Evolutionary conservation across 1,140 invertebrate genomes (phyloP), one percentile per base, ranked within the genome.

Genomic region (Drosophila parvula): DNA sequence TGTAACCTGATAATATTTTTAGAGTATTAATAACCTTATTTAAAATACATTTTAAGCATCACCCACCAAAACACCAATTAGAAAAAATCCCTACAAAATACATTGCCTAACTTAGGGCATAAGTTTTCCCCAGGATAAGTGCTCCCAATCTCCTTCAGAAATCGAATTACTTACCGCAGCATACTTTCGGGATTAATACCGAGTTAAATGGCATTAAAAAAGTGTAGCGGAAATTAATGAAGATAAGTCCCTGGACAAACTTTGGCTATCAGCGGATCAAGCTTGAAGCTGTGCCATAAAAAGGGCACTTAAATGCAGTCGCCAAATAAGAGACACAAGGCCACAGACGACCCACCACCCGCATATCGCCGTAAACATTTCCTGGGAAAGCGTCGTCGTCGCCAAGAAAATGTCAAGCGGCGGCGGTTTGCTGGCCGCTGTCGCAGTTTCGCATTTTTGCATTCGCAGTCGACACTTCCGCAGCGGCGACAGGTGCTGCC

Each of bases 401-500:
- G 74, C 63, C 59, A 76, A 76, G 74, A 60, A 77, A 77, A 78
- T 78, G 74, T 69, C 74, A 78, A 51, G 45, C 74, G 57, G 65
- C 48, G 62, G 63, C 59, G 48, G 48, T 59, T 71, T 50, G 68
- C 53, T 55, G 68, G 65, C 43, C 50, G 40, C 67, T 51, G 45
- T 69, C 48, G 68, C 50, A 59, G 18, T 53, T 36, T 47, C 50
- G 34, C 41, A 69, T 45, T 67, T 44, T 41, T 36, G 34, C 44
- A 45, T 59, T 56, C 53, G 36, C 44, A 64, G 34, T 62, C 58
- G 60, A 55, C 58, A 61, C 44, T 60, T 74, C 64, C 70, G 61
- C 68, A 61, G 53, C 63, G 67, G 61, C 68, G 83, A 77, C 83
- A 86, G 83, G 83, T 86, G 76, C 74, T 80, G 77, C 77, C 77